phyloP scores from a whole-genome alignment of 2,113 vertebrate species.

The Mastomys natalensis region DNA sequence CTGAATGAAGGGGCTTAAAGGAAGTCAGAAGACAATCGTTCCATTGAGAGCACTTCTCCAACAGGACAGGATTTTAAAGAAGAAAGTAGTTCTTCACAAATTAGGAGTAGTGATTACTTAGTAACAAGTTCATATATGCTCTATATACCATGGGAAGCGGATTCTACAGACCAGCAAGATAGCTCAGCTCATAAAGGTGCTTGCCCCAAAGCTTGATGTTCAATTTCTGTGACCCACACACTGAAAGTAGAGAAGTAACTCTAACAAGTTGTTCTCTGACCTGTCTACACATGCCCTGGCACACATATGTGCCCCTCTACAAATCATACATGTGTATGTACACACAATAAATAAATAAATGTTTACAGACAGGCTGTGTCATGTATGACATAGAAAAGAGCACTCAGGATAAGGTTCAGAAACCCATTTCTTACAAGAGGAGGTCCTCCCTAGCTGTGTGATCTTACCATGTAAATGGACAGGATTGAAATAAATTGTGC shows the following conservation, averaged over 20 bases:
- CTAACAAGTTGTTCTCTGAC: neutral
- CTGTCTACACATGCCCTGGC: too few relatives aligned
- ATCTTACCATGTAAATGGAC: conserved; percentile 84
- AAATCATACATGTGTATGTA: neutral
- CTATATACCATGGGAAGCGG: too few relatives aligned
- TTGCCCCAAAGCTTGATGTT: neutral
- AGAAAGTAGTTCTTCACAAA: conserved; percentile 73
- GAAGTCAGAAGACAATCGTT: conserved; percentile 55
- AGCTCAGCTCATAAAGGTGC: neutral
- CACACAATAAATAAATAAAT: neutral
- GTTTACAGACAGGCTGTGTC: neutral
- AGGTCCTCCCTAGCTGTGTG: conserved; percentile 84
- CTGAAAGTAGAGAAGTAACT: neutral
- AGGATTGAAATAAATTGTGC: conserved; percentile 87
- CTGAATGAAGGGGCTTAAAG: neutral
- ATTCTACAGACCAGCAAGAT: neutral
- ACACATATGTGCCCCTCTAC: neutral
- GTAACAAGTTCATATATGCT: conserved; percentile 82
- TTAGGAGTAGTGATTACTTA: conserved; percentile 76
- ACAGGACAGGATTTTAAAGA: conserved; percentile 73
- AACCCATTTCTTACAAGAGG: conserved; percentile 85
- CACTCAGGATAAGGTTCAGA: conserved; percentile 85
- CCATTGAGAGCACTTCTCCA: conserved; percentile 4
- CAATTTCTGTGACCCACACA: accelerated
- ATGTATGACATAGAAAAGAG: conserved; percentile 74